Evolutionary conservation across 2,888 invertebrate genomes (phyloP).

Genomic region (Liposcelis brunnea): DNA sequence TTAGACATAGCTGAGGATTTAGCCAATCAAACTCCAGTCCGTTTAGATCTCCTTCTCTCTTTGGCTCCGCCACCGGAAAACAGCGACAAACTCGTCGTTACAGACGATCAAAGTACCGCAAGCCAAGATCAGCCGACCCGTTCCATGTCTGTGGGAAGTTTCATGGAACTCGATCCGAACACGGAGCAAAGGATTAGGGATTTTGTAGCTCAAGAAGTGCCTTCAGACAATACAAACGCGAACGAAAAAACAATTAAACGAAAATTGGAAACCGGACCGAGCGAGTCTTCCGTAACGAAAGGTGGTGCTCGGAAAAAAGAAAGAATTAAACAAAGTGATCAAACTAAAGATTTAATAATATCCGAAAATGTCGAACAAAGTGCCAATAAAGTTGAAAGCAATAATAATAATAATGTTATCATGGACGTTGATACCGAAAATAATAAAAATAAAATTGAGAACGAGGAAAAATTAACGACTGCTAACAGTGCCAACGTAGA

Average conservation of each 20-base stretch:
- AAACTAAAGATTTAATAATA: too few species aligned
- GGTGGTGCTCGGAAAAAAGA: slow-evolving; percentile 25
- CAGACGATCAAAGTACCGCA: slow-evolving; percentile 29
- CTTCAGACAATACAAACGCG: slow-evolving; percentile 12
- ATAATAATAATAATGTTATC: slow-evolving; percentile 9
- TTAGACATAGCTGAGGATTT: slow-evolving; percentile 71
- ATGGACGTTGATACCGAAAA: slow-evolving; percentile 11
- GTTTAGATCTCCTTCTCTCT: slow-evolving; percentile 70
- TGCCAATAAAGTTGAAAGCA: slow-evolving; percentile 3
- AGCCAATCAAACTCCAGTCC: slow-evolving; percentile 79
- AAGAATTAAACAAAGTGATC: background rate
- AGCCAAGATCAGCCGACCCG: slow-evolving; percentile 21
- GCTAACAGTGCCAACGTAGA: slow-evolving; percentile 21
- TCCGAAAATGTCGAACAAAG: background rate
- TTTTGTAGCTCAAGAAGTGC: slow-evolving; percentile 38
- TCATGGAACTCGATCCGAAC: slow-evolving; percentile 51
- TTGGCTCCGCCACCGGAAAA: slow-evolving; percentile 41
- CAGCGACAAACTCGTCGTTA: slow-evolving; percentile 42
- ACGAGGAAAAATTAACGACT: slow-evolving; percentile 26
- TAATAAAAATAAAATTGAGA: slow-evolving; percentile 22
- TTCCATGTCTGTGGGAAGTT: slow-evolving; percentile 52
- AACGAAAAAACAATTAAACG: slow-evolving; percentile 41
- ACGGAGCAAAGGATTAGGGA: slow-evolving; percentile 58
- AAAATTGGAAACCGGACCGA: slow-evolving; percentile 57
- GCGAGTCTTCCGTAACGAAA: slow-evolving; percentile 41